Base-by-base conservation (phyloP, 2,888 invertebrate genomes). In the Blera fallax region DNA sequence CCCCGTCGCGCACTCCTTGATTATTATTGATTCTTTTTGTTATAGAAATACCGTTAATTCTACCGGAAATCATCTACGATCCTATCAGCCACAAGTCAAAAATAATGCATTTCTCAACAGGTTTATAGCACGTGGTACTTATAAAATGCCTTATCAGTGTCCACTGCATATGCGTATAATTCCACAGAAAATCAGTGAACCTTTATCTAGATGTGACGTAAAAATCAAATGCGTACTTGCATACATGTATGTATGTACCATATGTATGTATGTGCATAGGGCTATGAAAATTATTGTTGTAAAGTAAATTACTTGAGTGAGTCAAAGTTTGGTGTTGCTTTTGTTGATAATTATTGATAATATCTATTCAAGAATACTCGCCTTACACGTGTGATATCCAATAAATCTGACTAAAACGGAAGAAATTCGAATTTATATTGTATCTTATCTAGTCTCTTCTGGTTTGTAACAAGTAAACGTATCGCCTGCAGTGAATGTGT, bases 161-260 rank as follows among this genome's bases (percentile, higher is more conserved):
- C 58, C 34, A 58, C 3, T 37, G 34, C 21, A 24, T 58, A 10
- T 21, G 37, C 58, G 45, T 45, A 45, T 21, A 45, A 43, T 43
- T 24, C 21, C 48, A 48, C 21, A 10, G 1, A 3, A 48, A 18
- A 3, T 16, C 21, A 48, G n/a, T 52, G 24, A 52, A n/a, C 50
- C 50, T 52, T 52, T 52, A 52, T 52, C 50, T 52, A n/a, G n/a
- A 27, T 52, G 7, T 52, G 24, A 52, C 50, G 27, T 52, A n/a
- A 27, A n/a, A 24, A 50, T 7, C 10, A 50, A 50, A 43, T 16
- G 18, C 45, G 14, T 40, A 40, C n/a, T 11, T 6, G 11, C 40
- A 40, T 14, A 18, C 8, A 45, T 0, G 45, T n/a, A 2, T 14
- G n/a, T n/a, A n/a, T n/a, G n/a, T n/a, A n/a, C n/a, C n/a, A n/a